Conservation (phyloP, 2,888 invertebrate genomes). For the Hartigia nigra region DNA sequence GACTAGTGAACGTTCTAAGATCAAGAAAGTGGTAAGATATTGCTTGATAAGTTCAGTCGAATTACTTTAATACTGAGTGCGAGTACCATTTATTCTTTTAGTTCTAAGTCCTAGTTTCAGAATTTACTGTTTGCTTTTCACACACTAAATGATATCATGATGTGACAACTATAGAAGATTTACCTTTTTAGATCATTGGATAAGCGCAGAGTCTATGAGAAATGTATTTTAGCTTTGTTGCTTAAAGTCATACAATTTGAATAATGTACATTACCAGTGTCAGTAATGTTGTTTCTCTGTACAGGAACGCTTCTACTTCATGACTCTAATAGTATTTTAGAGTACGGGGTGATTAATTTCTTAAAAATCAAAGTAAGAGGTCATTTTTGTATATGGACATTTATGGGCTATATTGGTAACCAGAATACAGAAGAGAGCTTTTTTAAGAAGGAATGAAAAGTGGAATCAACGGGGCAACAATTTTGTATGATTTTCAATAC, state of each 20-base stretch:
- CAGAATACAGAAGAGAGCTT: not conserved
- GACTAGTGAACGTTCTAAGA: not conserved
- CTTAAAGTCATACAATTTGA: not conserved
- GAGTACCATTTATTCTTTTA: not conserved
- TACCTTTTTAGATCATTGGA: not conserved
- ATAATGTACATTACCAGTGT: not conserved
- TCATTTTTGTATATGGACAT: not conserved
- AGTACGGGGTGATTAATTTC: not conserved
- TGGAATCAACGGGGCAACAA: not conserved
- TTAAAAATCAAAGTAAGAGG: not conserved
- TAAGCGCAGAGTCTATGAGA: not conserved
- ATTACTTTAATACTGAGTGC: not conserved
- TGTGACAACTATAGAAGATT: not conserved
- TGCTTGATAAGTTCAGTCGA: not conserved
- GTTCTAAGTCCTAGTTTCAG: not conserved
- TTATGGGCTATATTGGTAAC: not conserved
- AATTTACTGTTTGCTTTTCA: not conserved
- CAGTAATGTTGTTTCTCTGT: not conserved
- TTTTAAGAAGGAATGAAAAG: not conserved
- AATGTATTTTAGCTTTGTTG: not conserved
- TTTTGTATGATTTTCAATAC: not conserved
- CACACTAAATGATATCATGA: not conserved
- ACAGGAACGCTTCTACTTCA: not conserved
- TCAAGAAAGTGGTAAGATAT: not conserved
- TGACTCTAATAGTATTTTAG: not conserved